phyloP scores from a whole-genome alignment of 2,113 vertebrate species.

The Capricornis sumatraensis region DNA sequence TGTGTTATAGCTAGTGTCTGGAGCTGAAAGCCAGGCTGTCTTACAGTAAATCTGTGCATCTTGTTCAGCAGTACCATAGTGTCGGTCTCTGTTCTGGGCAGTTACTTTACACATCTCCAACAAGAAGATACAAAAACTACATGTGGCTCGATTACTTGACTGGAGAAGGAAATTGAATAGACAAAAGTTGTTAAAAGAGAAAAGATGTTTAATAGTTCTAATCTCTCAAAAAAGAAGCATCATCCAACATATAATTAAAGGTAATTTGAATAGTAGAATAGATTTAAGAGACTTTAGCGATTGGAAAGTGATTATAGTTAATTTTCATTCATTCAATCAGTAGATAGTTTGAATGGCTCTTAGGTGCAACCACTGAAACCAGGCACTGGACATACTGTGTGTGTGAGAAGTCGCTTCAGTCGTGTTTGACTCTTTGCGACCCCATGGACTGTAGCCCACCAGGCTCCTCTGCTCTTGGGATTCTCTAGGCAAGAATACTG shows the following conservation, averaged over 20 bases:
- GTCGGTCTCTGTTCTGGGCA: background rate
- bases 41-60: background rate
- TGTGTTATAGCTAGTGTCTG: background rate
- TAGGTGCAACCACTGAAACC: background rate
- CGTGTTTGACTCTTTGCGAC: too few species aligned
- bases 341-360: background rate
- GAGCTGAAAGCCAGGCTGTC: background rate
- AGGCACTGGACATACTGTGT: background rate
- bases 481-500: background rate
- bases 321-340: background rate
- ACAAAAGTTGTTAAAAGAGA: background rate
- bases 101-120: background rate
- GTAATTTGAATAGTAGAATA: background rate
- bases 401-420: too few species aligned
- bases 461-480: too few species aligned
- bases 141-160: background rate
- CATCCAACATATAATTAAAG: background rate
- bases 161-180: background rate
- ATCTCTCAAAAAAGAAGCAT: background rate
- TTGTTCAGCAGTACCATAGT: background rate
- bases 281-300: background rate
- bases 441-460: too few species aligned
- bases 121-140: background rate
- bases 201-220: background rate
- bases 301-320: background rate